Conservation (phyloP, 2,113 vertebrate genomes). For the Gallinago media region DNA sequence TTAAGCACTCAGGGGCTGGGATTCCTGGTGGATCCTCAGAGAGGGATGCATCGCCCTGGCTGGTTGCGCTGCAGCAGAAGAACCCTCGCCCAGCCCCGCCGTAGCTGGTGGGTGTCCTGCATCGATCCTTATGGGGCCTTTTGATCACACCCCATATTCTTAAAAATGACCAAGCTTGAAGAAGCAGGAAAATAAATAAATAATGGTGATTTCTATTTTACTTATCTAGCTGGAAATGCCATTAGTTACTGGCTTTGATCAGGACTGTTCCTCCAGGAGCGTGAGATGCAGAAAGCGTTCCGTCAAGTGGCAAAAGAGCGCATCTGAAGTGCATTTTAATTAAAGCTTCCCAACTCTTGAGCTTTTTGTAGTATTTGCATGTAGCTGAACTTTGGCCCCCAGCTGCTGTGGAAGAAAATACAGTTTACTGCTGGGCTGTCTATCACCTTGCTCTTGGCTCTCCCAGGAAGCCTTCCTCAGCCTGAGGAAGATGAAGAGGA, state of each 20-base stretch:
- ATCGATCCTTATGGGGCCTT: accelerated
- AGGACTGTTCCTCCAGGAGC: not conserved
- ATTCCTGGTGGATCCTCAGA: accelerated
- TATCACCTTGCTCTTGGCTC: not conserved
- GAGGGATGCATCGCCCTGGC: not conserved
- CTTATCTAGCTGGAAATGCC: not conserved
- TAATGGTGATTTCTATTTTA: slow-evolving; percentile 10
- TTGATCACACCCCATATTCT: not conserved
- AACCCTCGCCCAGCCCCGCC: not conserved
- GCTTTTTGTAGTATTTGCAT: not conserved
- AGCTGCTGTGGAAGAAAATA: not conserved
- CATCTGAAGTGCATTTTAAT: slow-evolving; percentile 2
- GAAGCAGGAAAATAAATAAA: slow-evolving; percentile 21
- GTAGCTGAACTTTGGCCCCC: not conserved
- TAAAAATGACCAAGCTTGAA: not conserved
- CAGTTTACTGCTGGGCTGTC: not conserved
- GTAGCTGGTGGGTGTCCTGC: not conserved
- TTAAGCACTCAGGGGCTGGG: accelerated
- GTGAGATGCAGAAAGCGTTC: not conserved
- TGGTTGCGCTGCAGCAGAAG: not conserved
- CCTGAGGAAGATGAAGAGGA: not conserved
- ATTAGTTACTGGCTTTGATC: slow-evolving; percentile 18
- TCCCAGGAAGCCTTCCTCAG: not conserved
- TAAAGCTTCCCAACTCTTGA: not conserved
- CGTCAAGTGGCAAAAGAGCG: not conserved